Base-by-base conservation (phyloP, 2,888 invertebrate species). In the Catocala fraxini region DNA sequence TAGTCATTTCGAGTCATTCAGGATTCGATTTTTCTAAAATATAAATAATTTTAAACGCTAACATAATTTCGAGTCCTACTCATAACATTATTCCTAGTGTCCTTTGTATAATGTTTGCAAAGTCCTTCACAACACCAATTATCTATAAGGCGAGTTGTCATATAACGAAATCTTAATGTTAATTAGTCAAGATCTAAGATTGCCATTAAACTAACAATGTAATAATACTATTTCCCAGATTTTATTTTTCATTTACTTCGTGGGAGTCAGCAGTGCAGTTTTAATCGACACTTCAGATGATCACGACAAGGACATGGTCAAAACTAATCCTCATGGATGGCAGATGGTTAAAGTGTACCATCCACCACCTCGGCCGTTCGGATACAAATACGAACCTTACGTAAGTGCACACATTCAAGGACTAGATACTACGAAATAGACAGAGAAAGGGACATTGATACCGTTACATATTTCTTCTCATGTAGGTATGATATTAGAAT, bases 281-380 rank as follows among this genome's bases (percentile, higher is more conserved):
- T 75, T 91, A 5, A 81, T 92, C 33, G 85, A 90, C 45, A 79
- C 88, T 25, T 76, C 77, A 56, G 77, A 77, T 42, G 79, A 70
- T 34, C 55, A 65, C 46, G 74, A 71, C 25, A 74, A 75, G 48
- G 69, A 75, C 47, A 43, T 65, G 4, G 43, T 51, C 0, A 64
- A 62, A 34, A 71, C 79, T 11, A 68, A 70, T 51, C 67, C 80
- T 11, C 83, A 83, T 4, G 81, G 81, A 11, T 93, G 93, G 91
- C 90, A 91, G 64, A 75, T 84, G 63, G 79, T 89, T 0, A 90
- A 89, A 72, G 72, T 85, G 6, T 90, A 88, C 63, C 89, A 93
- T 71, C 88, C 90, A 6, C 82, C 88, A 11, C 70, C 86, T n/a
- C 84, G 81, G 51, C 65, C 72, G 34, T 75, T 75, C 43, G 79